A percentile compares a stretch with the other conserved stretches of the same genome.
phyloP scores from a whole-genome alignment of 2,113 vertebrate genomes.

The Helogale parvula region DNA sequence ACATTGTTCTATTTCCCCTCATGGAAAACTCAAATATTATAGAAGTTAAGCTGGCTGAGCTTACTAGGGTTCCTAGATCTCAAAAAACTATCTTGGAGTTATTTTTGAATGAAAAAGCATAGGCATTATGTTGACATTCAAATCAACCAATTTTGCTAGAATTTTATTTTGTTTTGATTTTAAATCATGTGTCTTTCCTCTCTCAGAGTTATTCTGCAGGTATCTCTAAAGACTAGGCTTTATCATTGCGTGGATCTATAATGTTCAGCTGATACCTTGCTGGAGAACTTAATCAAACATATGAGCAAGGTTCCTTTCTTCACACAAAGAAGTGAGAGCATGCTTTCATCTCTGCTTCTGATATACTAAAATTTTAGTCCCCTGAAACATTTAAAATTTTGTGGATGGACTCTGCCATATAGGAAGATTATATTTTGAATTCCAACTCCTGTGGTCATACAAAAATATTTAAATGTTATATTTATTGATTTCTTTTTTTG shows the following conservation, averaged over 20 bases:
- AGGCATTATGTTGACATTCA: background rate
- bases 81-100: background rate
- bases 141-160: background rate
- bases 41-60: background rate
- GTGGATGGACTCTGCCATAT: background rate
- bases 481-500: background rate
- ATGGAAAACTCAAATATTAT: background rate
- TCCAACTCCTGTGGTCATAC: background rate
- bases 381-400: background rate
- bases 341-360: background rate
- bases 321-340: background rate
- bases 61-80: background rate
- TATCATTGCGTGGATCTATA: background rate
- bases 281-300: background rate
- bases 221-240: background rate
- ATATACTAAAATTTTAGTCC: background rate
- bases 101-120: constrained; percentile 1
- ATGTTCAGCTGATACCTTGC: background rate
- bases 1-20: background rate
- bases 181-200: background rate
- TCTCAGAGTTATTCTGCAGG: background rate
- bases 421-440: background rate
- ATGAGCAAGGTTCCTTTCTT: background rate
- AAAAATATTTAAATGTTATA: background rate
- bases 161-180: background rate